phyloP scores from a whole-genome alignment of 1,140 invertebrate species.

The Daktulosphaira vitifoliae region DNA sequence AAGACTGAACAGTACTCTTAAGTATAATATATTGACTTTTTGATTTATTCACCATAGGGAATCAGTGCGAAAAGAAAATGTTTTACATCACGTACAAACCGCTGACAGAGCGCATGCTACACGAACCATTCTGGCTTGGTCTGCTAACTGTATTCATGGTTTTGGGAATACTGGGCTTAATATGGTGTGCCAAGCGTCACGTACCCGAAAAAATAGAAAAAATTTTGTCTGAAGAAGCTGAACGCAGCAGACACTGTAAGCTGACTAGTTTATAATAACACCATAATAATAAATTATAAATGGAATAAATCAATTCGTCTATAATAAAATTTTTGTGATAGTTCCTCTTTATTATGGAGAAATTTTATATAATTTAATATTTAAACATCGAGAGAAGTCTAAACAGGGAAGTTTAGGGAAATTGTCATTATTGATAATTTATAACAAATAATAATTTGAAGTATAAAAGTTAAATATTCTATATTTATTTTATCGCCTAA shows the following conservation, averaged over 20 bases:
- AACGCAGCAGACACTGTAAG: slow-evolving; percentile 49
- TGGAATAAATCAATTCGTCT: too few species aligned
- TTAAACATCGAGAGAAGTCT: too few species aligned
- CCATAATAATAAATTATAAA: too few species aligned
- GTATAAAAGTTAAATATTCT: too few species aligned
- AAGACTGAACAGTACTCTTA: too few species aligned
- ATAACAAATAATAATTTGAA: too few species aligned
- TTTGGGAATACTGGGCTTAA: slow-evolving; percentile 59
- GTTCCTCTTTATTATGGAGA: neutral
- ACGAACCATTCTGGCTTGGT: slow-evolving; percentile 74
- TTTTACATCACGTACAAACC: slow-evolving; percentile 58
- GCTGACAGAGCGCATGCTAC: slow-evolving; percentile 62
- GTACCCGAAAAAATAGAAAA: slow-evolving; percentile 76
- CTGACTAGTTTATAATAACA: too few species aligned
- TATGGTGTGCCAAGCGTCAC: slow-evolving; percentile 71
- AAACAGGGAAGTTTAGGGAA: too few species aligned
- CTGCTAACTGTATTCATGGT: slow-evolving; percentile 68
- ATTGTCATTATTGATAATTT: too few species aligned
- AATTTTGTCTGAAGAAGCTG: slow-evolving; percentile 66
- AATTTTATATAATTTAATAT: neutral
- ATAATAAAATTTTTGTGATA: too few species aligned
- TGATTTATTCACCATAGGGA: slow-evolving; percentile 43
- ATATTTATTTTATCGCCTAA: too few species aligned
- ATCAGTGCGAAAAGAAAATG: slow-evolving; percentile 53
- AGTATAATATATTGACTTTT: too few species aligned